Percentiles rank a stretch among this genome's conserved stretches.
phyloP scores from a whole-genome alignment of 2,797 vertebrate genomes.

The Philypnodon macrostomus region DNA sequence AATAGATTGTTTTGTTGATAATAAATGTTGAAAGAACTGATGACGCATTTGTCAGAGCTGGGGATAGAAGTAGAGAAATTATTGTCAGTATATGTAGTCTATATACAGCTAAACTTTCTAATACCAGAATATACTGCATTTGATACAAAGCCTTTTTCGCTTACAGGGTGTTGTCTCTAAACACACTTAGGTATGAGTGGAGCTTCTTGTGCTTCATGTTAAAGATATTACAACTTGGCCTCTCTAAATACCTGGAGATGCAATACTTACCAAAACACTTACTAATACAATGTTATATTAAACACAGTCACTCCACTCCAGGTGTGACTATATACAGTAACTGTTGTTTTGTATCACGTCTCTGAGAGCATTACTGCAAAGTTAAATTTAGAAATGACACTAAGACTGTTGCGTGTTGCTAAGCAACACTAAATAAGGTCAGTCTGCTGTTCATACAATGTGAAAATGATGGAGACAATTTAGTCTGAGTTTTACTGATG shows the following conservation, averaged over 20 bases:
- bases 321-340: constrained; percentile 6
- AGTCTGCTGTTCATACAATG: constrained; percentile 2
- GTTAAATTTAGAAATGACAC: constrained; percentile 8
- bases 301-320: neutral
- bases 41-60: no score
- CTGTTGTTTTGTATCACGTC: constrained; percentile 2
- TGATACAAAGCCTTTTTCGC: no score
- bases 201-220: neutral
- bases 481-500: no score
- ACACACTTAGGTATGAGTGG: no score
- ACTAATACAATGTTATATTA: no score
- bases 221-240: neutral
- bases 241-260: neutral
- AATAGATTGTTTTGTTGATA: no score
- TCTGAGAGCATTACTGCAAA: constrained; percentile 1
- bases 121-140: no score
- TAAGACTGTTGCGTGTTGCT: constrained; percentile 9
- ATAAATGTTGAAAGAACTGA: no score
- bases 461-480: neutral
- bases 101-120: no score
- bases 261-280: neutral
- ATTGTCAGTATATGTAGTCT: no score
- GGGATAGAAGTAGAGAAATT: no score
- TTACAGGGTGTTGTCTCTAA: no score
- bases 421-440: constrained; percentile 9